Conservation (phyloP, 2,113 vertebrate genomes). For the Triplophysa dalaica region DNA sequence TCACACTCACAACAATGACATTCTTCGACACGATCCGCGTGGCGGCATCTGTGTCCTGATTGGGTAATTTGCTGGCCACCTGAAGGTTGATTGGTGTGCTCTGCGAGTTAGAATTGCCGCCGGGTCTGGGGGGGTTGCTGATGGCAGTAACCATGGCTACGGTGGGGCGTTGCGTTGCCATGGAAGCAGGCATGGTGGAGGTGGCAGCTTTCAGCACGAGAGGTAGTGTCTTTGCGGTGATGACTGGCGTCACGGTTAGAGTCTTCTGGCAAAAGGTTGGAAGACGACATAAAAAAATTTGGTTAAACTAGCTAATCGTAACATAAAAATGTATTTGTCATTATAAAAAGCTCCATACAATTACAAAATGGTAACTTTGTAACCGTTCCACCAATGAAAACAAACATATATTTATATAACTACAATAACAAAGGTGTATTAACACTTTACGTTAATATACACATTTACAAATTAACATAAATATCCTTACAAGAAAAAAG, state of each 20-base stretch:
- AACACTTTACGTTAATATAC: too few relatives aligned
- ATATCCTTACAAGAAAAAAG: too few relatives aligned
- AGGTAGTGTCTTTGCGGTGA: constrained; percentile 98
- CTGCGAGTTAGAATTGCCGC: constrained; percentile 84
- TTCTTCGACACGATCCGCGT: constrained; percentile 92
- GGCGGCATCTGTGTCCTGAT: constrained; percentile 86
- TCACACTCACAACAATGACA: constrained; percentile 88
- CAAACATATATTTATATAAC: too few relatives aligned
- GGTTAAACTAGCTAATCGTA: too few relatives aligned
- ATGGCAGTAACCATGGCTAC: constrained; percentile 97
- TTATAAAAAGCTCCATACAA: too few relatives aligned
- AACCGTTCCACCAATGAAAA: too few relatives aligned
- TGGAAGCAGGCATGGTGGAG: constrained; percentile 84
- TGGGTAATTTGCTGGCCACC: constrained; percentile 89
- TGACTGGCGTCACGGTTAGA: constrained; percentile 93
- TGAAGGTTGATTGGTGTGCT: constrained; percentile 94
- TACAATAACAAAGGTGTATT: too few relatives aligned
- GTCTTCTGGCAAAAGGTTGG: constrained; percentile 76
- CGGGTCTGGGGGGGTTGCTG: constrained; percentile 86
- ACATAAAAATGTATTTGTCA: too few relatives aligned
- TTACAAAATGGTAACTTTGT: too few relatives aligned
- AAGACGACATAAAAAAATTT: too few relatives aligned
- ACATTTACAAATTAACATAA: too few relatives aligned
- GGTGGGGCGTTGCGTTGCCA: constrained; percentile 89
- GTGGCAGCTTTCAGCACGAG: constrained; percentile 97